Evolutionary conservation across 2,113 vertebrate genomes (phyloP), one percentile per base, ranked within the genome.

Genomic region (Antidorcas marsupialis): DNA sequence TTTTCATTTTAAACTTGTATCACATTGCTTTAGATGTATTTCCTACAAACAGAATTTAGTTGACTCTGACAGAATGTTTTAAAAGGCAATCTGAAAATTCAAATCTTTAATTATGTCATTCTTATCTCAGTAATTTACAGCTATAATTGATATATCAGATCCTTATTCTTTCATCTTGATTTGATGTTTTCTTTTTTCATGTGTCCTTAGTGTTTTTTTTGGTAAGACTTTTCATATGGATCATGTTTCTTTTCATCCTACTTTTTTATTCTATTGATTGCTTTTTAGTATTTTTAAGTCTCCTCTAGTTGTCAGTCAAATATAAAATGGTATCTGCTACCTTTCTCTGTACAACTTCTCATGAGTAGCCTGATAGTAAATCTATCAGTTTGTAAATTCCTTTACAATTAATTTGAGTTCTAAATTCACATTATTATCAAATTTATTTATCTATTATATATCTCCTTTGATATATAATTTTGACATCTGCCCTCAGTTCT

Each of bases 61-160:
- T 96, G 55, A 86, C 74, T 89, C 95, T 93, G 27, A 81, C 50
- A 95, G 57, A 7, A 27, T 17, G 74, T 82, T 95, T 78, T n/a
- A 52, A 45, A 45, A 82, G 45, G 45, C 39, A 85, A 43, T 84
- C 19, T 83, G 53, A 81, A 45, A 83, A 91, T 57, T 87, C 53
- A 45, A 55, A 53, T 21, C 7, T 78, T 87, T 78, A 53, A 89
- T 83, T 87, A 60, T 43, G 15, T 28, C 71, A 33, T 78, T 90
- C 87, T 87, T 91, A 83, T 79, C 45, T 97, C 62, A 62, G 33
- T 60, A 93, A 79, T 87, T 96, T 62, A 71, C 28, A 88, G 17
- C 62, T 85, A 59, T 25, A 53, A n/a, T 47, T 74, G 85, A 57
- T 43, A 79, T 10, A 52, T 28, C 5, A 57, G 13, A 67, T 95